A percentile compares a stretch with the other conserved stretches of the same genome.
phyloP scores from a whole-genome alignment of 1,140 invertebrate genomes.

The Brachionus paranguensis region DNA sequence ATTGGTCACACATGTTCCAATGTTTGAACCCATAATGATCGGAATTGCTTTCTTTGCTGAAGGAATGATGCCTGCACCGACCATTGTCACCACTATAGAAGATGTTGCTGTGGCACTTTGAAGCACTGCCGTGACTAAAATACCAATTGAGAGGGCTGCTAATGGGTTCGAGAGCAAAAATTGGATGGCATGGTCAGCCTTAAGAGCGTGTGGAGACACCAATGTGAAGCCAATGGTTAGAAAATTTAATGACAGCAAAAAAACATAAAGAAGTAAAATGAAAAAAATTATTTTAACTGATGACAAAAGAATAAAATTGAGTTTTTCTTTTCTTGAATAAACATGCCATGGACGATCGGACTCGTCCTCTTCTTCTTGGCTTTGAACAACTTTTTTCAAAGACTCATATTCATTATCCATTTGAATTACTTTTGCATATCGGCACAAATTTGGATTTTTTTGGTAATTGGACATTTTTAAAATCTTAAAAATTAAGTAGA shows the following conservation, averaged over 20 bases:
- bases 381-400: not conserved
- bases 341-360: not conserved
- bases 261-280: not conserved
- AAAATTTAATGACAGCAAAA: slow-evolving; percentile 12
- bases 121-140: slow-evolving; percentile 62
- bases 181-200: not conserved
- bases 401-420: not conserved
- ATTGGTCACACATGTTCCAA: slow-evolving; percentile 63
- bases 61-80: slow-evolving; percentile 48
- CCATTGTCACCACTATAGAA: slow-evolving; percentile 63
- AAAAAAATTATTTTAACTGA: not conserved
- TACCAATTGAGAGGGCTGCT: slow-evolving; percentile 61
- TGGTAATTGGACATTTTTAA: not conserved
- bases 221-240: not conserved
- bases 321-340: not conserved
- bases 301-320: not conserved
- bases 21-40: slow-evolving; percentile 63
- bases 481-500: not conserved
- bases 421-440: not conserved
- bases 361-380: not conserved
- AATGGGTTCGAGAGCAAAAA: slow-evolving; percentile 59
- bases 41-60: slow-evolving; percentile 58
- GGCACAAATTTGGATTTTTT: not conserved
- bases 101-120: slow-evolving; percentile 63
- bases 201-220: not conserved